phyloP scores from a whole-genome alignment of 2,113 vertebrate genomes.

The Lampris megalopsis region DNA sequence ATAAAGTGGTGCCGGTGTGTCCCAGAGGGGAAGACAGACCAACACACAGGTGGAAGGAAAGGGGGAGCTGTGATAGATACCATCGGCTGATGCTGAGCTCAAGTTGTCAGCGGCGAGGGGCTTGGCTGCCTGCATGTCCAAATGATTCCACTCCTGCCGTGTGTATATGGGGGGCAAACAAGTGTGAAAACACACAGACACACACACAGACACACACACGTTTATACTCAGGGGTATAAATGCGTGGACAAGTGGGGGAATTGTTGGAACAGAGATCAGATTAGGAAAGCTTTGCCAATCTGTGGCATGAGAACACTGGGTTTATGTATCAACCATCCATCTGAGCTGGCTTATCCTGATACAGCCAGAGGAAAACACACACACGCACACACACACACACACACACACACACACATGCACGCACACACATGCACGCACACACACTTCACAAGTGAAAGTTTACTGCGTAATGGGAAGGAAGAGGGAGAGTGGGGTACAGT shows the following conservation, averaged over 20 bases:
- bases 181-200: conserved; percentile 44
- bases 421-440: neutral
- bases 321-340: conserved; percentile 80
- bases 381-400: conserved; percentile 32
- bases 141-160: conserved; percentile 49
- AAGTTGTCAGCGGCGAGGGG: conserved; percentile 55
- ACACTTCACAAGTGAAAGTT: conserved; percentile 44
- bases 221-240: conserved; percentile 56
- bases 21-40: conserved; percentile 12
- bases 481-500: conserved; percentile 40
- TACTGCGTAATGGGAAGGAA: conserved; percentile 35
- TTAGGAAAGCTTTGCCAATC: conserved; percentile 79
- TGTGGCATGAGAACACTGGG: conserved; percentile 75
- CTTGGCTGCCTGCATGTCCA: conserved; percentile 57
- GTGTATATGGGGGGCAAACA: conserved; percentile 48
- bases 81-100: conserved; percentile 65
- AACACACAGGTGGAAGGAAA: conserved; percentile 56
- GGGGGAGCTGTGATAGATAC: conserved; percentile 53
- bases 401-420: conserved; percentile 12
- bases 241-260: conserved; percentile 64
- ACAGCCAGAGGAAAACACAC: conserved; percentile 61
- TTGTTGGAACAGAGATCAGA: conserved; percentile 78
- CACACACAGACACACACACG: conserved; percentile 25
- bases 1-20: conserved; percentile 20
- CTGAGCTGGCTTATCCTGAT: conserved; percentile 76